Conservation (phyloP, 2,797 vertebrate species). For the Protosalanx chinensis region DNA sequence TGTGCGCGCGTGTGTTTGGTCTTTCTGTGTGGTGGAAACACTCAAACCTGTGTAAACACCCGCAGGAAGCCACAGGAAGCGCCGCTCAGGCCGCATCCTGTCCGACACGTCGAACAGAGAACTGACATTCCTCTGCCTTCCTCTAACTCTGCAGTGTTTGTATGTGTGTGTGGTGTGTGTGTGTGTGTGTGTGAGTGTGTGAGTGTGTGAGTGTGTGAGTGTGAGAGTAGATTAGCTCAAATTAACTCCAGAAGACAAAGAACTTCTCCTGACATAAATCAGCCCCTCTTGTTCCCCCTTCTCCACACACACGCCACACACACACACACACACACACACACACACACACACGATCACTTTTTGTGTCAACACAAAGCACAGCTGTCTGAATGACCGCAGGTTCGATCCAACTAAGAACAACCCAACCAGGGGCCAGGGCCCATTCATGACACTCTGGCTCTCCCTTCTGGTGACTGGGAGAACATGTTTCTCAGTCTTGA, state of each 20-base stretch:
- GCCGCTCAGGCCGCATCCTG: background rate
- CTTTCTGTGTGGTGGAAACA: background rate
- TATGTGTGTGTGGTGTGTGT: slow-evolving; percentile 16
- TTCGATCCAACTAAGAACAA: too few species aligned
- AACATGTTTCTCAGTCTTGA: background rate
- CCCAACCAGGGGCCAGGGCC: too few species aligned
- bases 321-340: slow-evolving; percentile 3
- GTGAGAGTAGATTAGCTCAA: background rate
- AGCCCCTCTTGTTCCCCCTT: background rate
- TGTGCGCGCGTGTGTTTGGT: slow-evolving; percentile 4
- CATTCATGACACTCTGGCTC: slow-evolving; percentile 5
- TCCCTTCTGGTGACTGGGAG: background rate
- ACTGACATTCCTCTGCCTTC: background rate
- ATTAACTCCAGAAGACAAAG: background rate
- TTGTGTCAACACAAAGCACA: slow-evolving; percentile 18
- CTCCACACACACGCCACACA: background rate
- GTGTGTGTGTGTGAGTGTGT: slow-evolving; percentile 18
- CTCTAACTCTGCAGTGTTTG: background rate
- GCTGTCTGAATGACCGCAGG: background rate
- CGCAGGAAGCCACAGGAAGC: background rate
- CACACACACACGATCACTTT: slow-evolving; percentile 6
- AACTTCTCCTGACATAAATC: background rate
- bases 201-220: slow-evolving; percentile 19
- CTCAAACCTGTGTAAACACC: background rate
- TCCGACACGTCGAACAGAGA: background rate